Evolutionary conservation across 2,797 vertebrate species (phyloP).

Genomic region (Pseudochirops corinnae): DNA sequence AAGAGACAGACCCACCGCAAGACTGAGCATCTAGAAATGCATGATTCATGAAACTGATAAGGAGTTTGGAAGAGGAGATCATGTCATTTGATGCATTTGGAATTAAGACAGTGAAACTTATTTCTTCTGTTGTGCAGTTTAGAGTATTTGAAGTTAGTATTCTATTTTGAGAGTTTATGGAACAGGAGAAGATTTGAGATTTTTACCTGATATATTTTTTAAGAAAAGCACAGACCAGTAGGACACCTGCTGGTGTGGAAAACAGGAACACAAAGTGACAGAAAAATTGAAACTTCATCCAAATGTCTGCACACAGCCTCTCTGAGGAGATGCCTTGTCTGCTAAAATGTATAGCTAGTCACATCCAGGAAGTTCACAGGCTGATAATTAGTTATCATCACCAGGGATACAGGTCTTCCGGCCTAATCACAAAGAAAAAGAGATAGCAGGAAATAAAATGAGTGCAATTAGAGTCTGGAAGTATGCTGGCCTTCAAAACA

Average conservation of each 20-base stretch:
- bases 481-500: constrained; percentile 45
- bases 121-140: not conserved
- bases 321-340: constrained; percentile 50
- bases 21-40: not conserved
- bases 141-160: constrained; percentile 48
- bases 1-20: not conserved
- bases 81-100: constrained; percentile 37
- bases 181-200: constrained; percentile 42
- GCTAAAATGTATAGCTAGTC: constrained; percentile 51
- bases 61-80: not conserved
- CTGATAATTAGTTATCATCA: constrained; percentile 52
- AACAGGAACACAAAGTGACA: constrained; percentile 60
- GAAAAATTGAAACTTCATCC: constrained; percentile 28
- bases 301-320: not conserved
- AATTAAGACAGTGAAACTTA: constrained; percentile 49
- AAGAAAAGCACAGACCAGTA: constrained; percentile 51
- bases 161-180: constrained; percentile 58
- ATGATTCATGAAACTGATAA: not conserved
- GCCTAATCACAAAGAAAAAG: constrained; percentile 54
- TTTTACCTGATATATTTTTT: constrained; percentile 49
- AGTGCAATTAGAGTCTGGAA: constrained; percentile 46
- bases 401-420: not conserved
- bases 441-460: constrained; percentile 51
- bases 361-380: constrained; percentile 38
- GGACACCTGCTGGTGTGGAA: constrained; percentile 62